These are phyloP conservation scores for Synergus japonicus DNA, from an alignment of 2,888 invertebrate species.

Conservation along the genomic window DNA sequence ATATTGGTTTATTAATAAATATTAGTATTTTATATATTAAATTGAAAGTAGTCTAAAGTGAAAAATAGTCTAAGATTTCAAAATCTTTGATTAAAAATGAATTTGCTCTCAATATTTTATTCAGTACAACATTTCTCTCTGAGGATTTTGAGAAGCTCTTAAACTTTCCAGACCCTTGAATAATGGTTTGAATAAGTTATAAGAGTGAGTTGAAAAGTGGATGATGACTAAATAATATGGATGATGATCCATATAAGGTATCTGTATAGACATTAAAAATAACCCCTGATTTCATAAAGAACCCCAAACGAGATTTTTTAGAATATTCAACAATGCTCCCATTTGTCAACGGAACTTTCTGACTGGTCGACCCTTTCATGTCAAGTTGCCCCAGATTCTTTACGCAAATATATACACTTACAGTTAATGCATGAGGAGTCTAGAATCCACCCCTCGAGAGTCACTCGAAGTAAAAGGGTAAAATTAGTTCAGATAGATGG, in stretches of 20 bases:
- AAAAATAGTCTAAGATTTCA: background rate
- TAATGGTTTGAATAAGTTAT: background rate
- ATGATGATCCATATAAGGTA: background rate
- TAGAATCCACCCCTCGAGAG: conserved; percentile 22
- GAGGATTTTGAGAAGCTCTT: background rate
- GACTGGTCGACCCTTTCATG: conserved; percentile 33
- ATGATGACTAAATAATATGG: background rate
- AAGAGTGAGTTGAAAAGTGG: background rate
- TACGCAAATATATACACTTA: conserved; percentile 3
- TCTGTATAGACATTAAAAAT: background rate
- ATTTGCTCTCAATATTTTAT: background rate
- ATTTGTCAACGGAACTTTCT: conserved; percentile 34
- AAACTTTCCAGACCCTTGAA: background rate
- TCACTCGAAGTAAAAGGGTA: conserved; percentile 20
- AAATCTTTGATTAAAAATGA: background rate
- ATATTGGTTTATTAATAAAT: background rate
- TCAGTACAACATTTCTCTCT: background rate
- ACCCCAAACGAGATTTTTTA: background rate
- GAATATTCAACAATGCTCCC: background rate
- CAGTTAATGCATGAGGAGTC: conserved; percentile 13
- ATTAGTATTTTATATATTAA: too few species aligned
- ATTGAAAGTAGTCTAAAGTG: too few species aligned
- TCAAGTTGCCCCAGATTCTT: conserved; percentile 32
- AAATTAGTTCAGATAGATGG: conserved; percentile 3
- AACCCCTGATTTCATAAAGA: background rate